Percentiles rank a stretch among this genome's conserved stretches.
Conservation (phyloP, 2,888 invertebrate species). For the Teleiodes luculella region DNA sequence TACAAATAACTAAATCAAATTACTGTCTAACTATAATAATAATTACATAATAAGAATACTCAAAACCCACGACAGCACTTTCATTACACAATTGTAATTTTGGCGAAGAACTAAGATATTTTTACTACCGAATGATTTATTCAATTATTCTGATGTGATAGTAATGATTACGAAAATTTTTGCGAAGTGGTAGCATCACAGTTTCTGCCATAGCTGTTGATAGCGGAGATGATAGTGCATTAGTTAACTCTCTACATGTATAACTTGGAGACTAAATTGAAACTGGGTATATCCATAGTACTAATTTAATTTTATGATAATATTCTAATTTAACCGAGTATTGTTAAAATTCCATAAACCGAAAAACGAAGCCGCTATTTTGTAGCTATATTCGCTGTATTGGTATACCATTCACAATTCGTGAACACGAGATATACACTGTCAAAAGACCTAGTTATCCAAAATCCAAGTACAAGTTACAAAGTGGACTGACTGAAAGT, state of each 20-base stretch:
- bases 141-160: neutral
- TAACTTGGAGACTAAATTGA: constrained; percentile 42
- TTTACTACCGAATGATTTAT: neutral
- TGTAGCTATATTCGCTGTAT: constrained; percentile 51
- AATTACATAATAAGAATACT: neutral
- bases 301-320: constrained; percentile 33
- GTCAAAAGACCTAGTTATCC: constrained; percentile 67
- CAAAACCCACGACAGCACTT: neutral
- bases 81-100: neutral
- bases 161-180: neutral
- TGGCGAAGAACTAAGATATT: neutral
- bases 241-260: constrained; percentile 18
- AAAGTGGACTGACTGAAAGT: constrained; percentile 45
- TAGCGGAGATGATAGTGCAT: constrained; percentile 19
- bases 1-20: constrained; percentile 5
- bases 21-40: constrained; percentile 1
- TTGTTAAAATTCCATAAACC: constrained; percentile 40
- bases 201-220: constrained; percentile 18
- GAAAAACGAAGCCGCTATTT: constrained; percentile 37
- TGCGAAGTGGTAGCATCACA: neutral
- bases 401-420: constrained; percentile 37
- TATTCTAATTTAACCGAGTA: constrained; percentile 39
- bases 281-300: constrained; percentile 35
- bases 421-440: constrained; percentile 51
- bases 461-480: constrained; percentile 57